Evolutionary conservation across 2,888 invertebrate genomes (phyloP).

Genomic region (Sminthurides aquaticus): DNA sequence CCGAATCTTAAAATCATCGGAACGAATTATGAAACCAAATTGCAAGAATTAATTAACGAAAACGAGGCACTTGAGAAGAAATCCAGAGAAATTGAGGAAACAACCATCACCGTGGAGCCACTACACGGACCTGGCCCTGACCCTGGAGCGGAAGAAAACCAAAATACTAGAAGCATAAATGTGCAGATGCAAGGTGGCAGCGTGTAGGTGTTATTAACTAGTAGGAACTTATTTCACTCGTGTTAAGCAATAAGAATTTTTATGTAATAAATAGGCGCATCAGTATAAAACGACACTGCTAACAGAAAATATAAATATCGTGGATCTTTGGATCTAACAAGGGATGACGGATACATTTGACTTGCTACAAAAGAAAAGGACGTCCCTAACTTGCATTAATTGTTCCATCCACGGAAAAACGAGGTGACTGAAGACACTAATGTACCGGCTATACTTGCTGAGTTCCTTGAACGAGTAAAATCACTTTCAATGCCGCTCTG

Average conservation of each 20-base stretch:
- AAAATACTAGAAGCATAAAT: no score
- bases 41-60: slow-evolving; percentile 24
- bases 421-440: slow-evolving; percentile 36
- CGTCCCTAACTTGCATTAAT: no score
- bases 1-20: slow-evolving; percentile 53
- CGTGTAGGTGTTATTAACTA: no score
- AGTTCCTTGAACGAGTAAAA: slow-evolving; percentile 30
- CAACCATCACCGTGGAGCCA: slow-evolving; percentile 22
- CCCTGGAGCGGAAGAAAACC: not conserved
- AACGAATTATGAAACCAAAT: slow-evolving; percentile 30
- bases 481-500: slow-evolving; percentile 24
- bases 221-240: no score
- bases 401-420: slow-evolving; percentile 37
- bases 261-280: no score
- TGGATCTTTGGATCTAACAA: no score
- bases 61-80: slow-evolving; percentile 26
- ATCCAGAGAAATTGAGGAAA: slow-evolving; percentile 14
- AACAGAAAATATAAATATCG: no score
- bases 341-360: no score
- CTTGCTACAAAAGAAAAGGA: no score
- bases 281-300: no score
- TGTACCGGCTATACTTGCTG: slow-evolving; percentile 30
- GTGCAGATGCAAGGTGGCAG: no score
- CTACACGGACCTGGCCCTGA: not conserved
- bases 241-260: no score